Conservation (phyloP, 1,140 invertebrate species). For the Heliconius himera region DNA sequence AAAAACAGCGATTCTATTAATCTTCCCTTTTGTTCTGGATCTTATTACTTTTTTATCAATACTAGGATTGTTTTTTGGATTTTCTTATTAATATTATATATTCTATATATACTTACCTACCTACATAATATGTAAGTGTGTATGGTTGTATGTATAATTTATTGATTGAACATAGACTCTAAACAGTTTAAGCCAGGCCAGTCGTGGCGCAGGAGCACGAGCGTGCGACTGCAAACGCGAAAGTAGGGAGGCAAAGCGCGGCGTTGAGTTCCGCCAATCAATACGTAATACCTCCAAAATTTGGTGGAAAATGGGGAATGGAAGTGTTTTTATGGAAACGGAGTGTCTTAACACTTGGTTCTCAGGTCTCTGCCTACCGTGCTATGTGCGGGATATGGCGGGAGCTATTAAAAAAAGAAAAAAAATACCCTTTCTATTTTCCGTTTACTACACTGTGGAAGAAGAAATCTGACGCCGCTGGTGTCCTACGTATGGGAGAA, state of each 20-base stretch:
- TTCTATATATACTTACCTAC: not conserved
- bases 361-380: not conserved
- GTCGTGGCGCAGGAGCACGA: no score
- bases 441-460: no score
- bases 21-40: conserved; percentile 21
- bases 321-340: not conserved
- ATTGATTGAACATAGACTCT: no score
- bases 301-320: not conserved
- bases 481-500: no score
- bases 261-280: not conserved
- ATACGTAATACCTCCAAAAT: not conserved
- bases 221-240: no score
- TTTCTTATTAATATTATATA: not conserved
- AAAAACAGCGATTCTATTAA: conserved; percentile 34
- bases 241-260: not conserved
- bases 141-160: not conserved
- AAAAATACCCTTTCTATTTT: no score
- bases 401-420: no score
- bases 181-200: no score
- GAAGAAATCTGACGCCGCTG: no score
- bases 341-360: not conserved
- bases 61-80: conserved; percentile 10
- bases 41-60: conserved; percentile 22
- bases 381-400: no score
- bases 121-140: not conserved